Conservation (phyloP, 1,140 invertebrate genomes). For the Lerema accius region DNA sequence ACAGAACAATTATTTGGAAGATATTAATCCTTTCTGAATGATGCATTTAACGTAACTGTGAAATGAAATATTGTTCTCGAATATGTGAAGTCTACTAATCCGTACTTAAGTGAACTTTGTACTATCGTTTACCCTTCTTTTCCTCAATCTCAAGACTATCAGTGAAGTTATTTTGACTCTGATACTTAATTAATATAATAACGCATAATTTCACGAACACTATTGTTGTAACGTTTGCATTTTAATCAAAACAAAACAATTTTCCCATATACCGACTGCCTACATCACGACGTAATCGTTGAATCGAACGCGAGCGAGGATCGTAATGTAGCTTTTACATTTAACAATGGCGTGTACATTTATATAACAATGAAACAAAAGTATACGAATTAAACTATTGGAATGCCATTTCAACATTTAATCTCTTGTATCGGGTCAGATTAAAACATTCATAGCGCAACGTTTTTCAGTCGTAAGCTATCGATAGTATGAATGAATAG, state of each 20-base stretch:
- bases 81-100: no score
- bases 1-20: not conserved
- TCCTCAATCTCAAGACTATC: no score
- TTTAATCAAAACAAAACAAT: slow-evolving; percentile 3
- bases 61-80: no score
- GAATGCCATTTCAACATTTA: not conserved
- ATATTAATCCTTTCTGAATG: not conserved
- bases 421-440: not conserved
- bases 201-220: no score
- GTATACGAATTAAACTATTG: not conserved
- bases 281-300: not conserved
- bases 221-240: no score
- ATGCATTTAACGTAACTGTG: no score
- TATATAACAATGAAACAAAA: not conserved
- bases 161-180: no score
- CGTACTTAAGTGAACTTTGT: no score
- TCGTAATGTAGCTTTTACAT: slow-evolving; percentile 5
- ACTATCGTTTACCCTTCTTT: no score
- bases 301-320: slow-evolving; percentile 1
- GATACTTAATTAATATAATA: no score
- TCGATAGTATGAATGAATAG: not conserved
- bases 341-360: slow-evolving; percentile 2
- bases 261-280: slow-evolving; percentile 2
- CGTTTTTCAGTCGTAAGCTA: not conserved
- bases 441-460: not conserved